phyloP scores from a whole-genome alignment of 2,113 vertebrate genomes.

The Enhydra lutris region DNA sequence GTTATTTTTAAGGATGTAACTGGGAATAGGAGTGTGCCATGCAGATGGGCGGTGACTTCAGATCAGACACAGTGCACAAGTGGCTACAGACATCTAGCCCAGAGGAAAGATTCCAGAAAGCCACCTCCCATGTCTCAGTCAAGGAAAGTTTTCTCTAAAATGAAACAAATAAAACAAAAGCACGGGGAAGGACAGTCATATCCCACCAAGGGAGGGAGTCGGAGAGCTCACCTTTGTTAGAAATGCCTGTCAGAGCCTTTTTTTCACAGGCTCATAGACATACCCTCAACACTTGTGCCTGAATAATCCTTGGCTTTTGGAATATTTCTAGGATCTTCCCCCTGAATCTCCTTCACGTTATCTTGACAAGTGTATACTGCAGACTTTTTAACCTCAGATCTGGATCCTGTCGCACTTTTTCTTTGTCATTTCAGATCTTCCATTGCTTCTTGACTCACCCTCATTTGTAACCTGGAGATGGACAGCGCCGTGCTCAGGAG shows the following conservation, averaged over 20 bases:
- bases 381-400: neutral
- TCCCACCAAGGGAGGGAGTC: neutral
- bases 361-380: neutral
- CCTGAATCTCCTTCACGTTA: neutral
- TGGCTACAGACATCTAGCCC: neutral
- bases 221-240: neutral
- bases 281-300: fast-evolving
- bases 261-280: neutral
- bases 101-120: neutral
- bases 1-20: neutral
- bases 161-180: neutral
- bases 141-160: neutral
- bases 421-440: neutral
- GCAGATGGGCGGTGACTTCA: neutral
- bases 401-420: neutral
- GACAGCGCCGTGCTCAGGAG: neutral
- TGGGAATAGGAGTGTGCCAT: neutral
- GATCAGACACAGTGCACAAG: fast-evolving
- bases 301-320: neutral
- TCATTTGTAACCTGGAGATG: too few relatives aligned
- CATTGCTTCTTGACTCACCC: neutral
- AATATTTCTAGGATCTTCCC: neutral
- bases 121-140: too few relatives aligned
- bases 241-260: neutral
- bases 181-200: neutral